Percentiles rank a stretch among this genome's conserved stretches.
Conservation (phyloP, 2,888 invertebrate genomes). For the Acanthosepion esculentum region DNA sequence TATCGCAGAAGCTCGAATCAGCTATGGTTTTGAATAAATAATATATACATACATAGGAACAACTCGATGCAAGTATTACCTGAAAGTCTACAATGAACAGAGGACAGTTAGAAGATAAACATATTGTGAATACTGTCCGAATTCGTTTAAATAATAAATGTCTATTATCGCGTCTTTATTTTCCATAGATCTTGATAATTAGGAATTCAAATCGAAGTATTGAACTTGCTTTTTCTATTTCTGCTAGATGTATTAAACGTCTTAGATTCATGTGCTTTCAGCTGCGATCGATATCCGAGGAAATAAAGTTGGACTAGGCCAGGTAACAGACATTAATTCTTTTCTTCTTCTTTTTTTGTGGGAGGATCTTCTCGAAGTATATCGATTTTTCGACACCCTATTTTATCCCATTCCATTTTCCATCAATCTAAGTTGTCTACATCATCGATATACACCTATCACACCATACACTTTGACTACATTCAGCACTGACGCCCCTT, state of each 20-base stretch:
- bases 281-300: background rate
- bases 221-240: background rate
- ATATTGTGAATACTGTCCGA: too few relatives aligned
- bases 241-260: background rate
- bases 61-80: too few relatives aligned
- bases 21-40: too few relatives aligned
- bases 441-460: background rate
- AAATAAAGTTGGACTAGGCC: background rate
- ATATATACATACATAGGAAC: too few relatives aligned
- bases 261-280: background rate
- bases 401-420: background rate
- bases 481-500: background rate
- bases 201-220: background rate
- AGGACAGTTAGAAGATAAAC: too few relatives aligned
- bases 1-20: too few relatives aligned
- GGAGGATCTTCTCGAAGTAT: background rate
- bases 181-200: background rate
- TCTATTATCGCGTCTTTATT: background rate
- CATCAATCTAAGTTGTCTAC: background rate
- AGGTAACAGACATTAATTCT: background rate
- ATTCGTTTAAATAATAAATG: too few relatives aligned
- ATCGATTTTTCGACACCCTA: constrained; percentile 33
- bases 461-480: background rate
- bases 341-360: background rate
- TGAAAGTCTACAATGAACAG: too few relatives aligned